A percentile compares a stretch with the other conserved stretches of the same genome.
Conservation (phyloP, 2,113 vertebrate genomes). For the Halcyon senegalensis region DNA sequence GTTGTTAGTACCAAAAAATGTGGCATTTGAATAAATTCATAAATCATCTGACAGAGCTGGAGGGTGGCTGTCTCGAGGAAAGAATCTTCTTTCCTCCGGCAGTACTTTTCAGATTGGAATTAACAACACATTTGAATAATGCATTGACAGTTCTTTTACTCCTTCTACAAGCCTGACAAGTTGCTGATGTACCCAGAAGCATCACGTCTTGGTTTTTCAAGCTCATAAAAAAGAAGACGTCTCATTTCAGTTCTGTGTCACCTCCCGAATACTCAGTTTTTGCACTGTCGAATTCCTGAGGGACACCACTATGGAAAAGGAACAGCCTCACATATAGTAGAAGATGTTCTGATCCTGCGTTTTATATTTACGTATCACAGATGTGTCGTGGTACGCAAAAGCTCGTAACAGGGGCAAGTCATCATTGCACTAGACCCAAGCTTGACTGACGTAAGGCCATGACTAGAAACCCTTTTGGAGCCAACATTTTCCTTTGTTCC, state of each 20-base stretch:
- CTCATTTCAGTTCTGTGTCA: conserved; percentile 8
- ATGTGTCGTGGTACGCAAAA: not conserved
- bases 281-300: not conserved
- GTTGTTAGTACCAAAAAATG: not conserved
- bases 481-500: not conserved
- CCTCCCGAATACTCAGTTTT: not conserved
- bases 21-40: not conserved
- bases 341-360: not conserved
- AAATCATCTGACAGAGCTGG: not conserved
- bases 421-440: not conserved
- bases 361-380: not conserved
- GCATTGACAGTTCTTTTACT: not conserved
- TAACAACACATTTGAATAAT: not conserved
- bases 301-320: not conserved
- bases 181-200: not conserved
- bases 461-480: not conserved
- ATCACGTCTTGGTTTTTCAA: not conserved
- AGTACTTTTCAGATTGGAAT: conserved; percentile 11
- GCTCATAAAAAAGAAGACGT: not conserved
- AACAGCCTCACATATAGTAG: not conserved
- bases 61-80: not conserved
- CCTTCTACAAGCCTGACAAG: conserved; percentile 1
- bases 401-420: not conserved
- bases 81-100: not conserved
- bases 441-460: not conserved